These are phyloP conservation scores for Laothoe populi DNA, from an alignment of 2,888 invertebrate genomes.

Conservation along the genomic window DNA sequence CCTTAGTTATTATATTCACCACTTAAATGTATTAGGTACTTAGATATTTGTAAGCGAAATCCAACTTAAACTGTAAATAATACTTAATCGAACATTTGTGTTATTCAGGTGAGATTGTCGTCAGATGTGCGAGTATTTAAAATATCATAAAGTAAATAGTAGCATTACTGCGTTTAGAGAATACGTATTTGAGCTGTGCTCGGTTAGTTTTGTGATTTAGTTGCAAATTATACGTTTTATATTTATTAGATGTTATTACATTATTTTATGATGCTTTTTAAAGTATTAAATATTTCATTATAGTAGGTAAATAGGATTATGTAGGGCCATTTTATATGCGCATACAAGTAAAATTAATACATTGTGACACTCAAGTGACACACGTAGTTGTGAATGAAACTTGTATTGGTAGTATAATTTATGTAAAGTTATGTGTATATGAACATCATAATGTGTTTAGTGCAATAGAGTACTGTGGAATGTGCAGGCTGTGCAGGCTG, in stretches of 20 bases:
- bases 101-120: constrained; percentile 36
- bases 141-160: constrained; percentile 45
- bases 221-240: constrained; percentile 34
- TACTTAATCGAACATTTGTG: constrained; percentile 40
- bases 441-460: constrained; percentile 6
- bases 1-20: constrained; percentile 43
- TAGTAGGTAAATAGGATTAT: not conserved
- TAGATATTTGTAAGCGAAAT: constrained; percentile 52
- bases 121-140: constrained; percentile 30
- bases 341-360: not conserved
- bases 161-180: constrained; percentile 42
- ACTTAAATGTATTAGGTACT: constrained; percentile 43
- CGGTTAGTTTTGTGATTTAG: constrained; percentile 45
- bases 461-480: constrained; percentile 19
- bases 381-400: not conserved
- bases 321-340: not conserved
- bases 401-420: not conserved
- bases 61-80: constrained; percentile 56
- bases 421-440: not conserved
- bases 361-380: not conserved
- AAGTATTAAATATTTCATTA: constrained; percentile 18
- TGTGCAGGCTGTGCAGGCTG: constrained; percentile 1
- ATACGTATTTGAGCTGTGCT: constrained; percentile 42
- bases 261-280: constrained; percentile 20
- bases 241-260: constrained; percentile 22